A percentile compares a stretch with the other conserved stretches of the same genome.
These are phyloP conservation scores for Pterophyllum scalare DNA, from an alignment of 2,113 vertebrate species.

Conservation along the genomic window DNA sequence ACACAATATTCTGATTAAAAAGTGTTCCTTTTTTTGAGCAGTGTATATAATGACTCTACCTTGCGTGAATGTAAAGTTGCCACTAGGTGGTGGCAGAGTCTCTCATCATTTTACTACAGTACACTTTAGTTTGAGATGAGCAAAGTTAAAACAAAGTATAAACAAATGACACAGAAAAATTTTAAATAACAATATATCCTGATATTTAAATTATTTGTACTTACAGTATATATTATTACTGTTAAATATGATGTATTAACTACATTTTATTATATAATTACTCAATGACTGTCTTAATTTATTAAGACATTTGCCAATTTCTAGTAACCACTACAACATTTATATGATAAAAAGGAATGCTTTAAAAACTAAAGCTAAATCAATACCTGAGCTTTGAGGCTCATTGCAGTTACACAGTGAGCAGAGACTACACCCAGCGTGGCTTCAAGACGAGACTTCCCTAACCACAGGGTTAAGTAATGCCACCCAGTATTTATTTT, in stretches of 20 bases:
- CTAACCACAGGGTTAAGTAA: no score
- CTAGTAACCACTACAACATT: neutral
- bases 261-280: neutral
- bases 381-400: neutral
- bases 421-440: neutral
- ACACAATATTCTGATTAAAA: no score
- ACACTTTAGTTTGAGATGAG: neutral
- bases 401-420: neutral
- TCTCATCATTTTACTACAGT: neutral
- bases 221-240: neutral
- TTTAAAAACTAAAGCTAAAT: neutral
- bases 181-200: neutral
- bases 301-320: no score
- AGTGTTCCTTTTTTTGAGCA: no score
- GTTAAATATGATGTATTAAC: neutral
- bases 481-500: no score
- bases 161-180: accelerated
- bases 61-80: neutral
- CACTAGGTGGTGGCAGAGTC: slow-evolving; percentile 15
- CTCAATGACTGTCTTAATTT: neutral
- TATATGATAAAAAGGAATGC: neutral
- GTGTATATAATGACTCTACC: neutral
- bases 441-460: no score
- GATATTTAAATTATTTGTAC: neutral
- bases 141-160: neutral